Evolutionary conservation across 2,888 invertebrate genomes (phyloP), one percentile per base, ranked within the genome.

Genomic region (Entomobrya multifasciata): DNA sequence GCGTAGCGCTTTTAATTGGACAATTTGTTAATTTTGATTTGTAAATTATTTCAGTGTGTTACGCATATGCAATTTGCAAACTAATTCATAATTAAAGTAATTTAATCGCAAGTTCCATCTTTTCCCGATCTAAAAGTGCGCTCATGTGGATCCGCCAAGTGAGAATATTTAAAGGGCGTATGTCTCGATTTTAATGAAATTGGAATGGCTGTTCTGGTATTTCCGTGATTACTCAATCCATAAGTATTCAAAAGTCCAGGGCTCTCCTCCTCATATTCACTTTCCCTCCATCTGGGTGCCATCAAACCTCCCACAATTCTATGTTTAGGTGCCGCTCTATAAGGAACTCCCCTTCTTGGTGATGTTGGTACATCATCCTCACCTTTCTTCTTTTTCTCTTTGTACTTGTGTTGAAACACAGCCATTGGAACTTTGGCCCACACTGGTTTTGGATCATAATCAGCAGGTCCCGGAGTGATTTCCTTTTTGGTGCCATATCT

Each of bases 121-220:
- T 36, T 36, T 11, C 20, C 70, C 1, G 49, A n/a, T 27, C 70
- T 22, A 49, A 25, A 70, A 15, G 15, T 20, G 20, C 2, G 17
- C 10, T 17, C 10, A 13, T 47, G n/a, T 15, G 82, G 82, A 15
- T 82, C 82, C 3, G 72, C 74, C 15, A 88, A 25, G 25, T 57
- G 70, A n/a, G 79, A 76, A 62, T 72, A 84, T 22, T 76, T 79
- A 49, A 88, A 88, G 5, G 85, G 87, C 1, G 88, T 83, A 17
- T 88, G 87, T 22, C 87, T 74, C 0, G 85, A 87, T 17, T 85
- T 87, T n/a, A 88, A 36, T 1, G 87, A 84, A 5, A 88, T 65
- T 3, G 88, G 88, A 52, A 88, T 88, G 15, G 57, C 60, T 10
- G 76, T 49, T 10, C 55, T 72, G 13, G n/a, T n/a, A n/a, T 57